Conservation (phyloP, 1,140 invertebrate genomes). For the Cyclina sinensis region DNA sequence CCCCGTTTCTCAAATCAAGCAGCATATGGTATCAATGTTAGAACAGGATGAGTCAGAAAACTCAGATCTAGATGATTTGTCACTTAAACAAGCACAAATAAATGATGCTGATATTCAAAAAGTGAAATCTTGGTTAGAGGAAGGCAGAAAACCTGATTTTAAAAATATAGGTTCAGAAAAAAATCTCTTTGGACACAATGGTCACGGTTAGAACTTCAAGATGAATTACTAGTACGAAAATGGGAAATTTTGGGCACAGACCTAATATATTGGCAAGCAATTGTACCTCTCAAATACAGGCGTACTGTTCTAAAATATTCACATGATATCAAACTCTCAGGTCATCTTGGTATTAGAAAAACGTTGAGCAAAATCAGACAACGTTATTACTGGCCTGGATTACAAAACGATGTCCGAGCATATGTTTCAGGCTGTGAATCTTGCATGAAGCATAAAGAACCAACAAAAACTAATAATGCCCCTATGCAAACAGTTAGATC, state of each 20-base stretch:
- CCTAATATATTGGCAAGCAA: slow-evolving; percentile 24
- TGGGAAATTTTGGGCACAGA: slow-evolving; percentile 12
- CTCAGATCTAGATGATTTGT: background rate
- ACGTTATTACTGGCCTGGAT: slow-evolving; percentile 52
- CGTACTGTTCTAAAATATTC: background rate
- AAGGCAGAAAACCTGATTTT: background rate
- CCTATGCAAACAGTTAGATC: background rate
- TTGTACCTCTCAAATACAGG: slow-evolving; percentile 7
- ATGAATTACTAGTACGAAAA: slow-evolving; percentile 11
- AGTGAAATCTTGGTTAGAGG: background rate
- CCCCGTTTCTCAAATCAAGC: background rate
- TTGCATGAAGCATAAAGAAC: slow-evolving; percentile 21
- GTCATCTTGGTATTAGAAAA: slow-evolving; percentile 40
- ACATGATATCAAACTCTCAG: slow-evolving; percentile 16
- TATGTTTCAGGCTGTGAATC: background rate
- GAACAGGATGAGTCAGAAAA: background rate
- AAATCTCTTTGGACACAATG: slow-evolving; percentile 5
- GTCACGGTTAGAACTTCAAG: background rate
- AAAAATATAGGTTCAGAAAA: background rate
- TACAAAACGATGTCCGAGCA: slow-evolving; percentile 29
- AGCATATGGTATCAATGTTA: background rate
- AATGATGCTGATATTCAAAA: background rate
- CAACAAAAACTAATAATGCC: background rate
- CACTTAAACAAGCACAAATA: background rate
- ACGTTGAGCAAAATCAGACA: slow-evolving; percentile 42